Evolutionary conservation across 2,888 invertebrate genomes (phyloP), one percentile per base, ranked within the genome.

Genomic region (Drosophila meridionalis): DNA sequence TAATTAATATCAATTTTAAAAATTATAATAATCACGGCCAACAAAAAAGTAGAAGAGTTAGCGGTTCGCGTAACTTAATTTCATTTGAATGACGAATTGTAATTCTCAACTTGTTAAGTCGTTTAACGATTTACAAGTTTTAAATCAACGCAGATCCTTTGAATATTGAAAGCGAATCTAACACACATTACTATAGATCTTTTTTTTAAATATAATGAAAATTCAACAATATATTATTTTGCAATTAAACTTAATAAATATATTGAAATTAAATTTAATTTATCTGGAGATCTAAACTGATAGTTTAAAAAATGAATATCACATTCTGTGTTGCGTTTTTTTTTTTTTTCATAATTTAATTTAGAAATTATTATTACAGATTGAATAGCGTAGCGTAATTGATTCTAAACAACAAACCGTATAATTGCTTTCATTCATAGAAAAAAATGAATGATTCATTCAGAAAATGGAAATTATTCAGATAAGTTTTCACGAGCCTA

Each of bases 401-500:
- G 12, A 3, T 14, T 14, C 4, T 8, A 7, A 48, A 48, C 30
- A 48, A n/a, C 48, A 30, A 30, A 2, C 6, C 48, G 4, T n/a
- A 8, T 30, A 48, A 48, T 48, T 9, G 5, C 5, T 32, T 52
- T 52, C 50, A 34, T 52, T 52, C 50, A 52, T 34, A 52, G 20
- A 32, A n/a, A 8, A 8, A 4, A 9, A 30, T 14, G 4, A 14
- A 30, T 30, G 7, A 50, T 32, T 34, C 52, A 52, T 52, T 52
- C 11, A 20, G 20, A 9, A 55, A 30, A 5, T n/a, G 1, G 3
- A 3, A 40, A 30, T 38, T 28, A n/a, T n/a, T 12, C 30, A 42
- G n/a, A 11, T 50, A 30, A 11, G 7, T 32, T 42, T 20, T 32
- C 20, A 32, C 12, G 30, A 32, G n/a, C 11, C 6, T n/a, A 11